Conservation (phyloP, 2,888 invertebrate genomes). For the Blastobasis lacticolella region DNA sequence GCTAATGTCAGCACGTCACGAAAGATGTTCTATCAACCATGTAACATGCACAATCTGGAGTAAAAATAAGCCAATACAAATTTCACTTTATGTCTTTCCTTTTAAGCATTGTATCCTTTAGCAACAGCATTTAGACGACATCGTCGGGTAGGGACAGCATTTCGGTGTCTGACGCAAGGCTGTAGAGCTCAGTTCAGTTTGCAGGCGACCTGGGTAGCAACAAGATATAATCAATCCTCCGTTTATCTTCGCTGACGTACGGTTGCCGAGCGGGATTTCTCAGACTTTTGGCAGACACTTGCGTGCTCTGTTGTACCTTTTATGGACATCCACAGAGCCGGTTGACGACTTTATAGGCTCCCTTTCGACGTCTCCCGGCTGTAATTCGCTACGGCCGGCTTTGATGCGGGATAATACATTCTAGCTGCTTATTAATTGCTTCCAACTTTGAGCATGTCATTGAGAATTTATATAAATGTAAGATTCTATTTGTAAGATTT, state of each 20-base stretch:
- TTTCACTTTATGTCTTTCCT: conserved; percentile 14
- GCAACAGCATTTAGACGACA: conserved; percentile 10
- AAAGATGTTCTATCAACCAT: conserved; percentile 25
- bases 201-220: conserved; percentile 29
- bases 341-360: conserved; percentile 24
- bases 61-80: conserved; percentile 14
- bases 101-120: conserved; percentile 24
- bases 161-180: conserved; percentile 16
- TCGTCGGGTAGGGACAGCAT: conserved; percentile 7
- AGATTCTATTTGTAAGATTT: too few relatives aligned
- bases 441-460: too few relatives aligned
- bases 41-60: conserved; percentile 25
- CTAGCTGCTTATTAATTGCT: too few relatives aligned
- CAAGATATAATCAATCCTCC: conserved; percentile 33
- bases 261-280: conserved; percentile 33
- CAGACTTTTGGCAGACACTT: conserved; percentile 33
- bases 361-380: background rate
- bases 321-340: conserved; percentile 24
- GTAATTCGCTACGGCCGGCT: too few relatives aligned
- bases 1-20: conserved; percentile 24
- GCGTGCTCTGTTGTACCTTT: conserved; percentile 22
- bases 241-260: conserved; percentile 27
- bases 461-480: too few relatives aligned
- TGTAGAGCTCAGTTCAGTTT: conserved; percentile 23
- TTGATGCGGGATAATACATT: too few relatives aligned